phyloP scores from a whole-genome alignment of 2,888 invertebrate genomes.

The Germaria angustata region DNA sequence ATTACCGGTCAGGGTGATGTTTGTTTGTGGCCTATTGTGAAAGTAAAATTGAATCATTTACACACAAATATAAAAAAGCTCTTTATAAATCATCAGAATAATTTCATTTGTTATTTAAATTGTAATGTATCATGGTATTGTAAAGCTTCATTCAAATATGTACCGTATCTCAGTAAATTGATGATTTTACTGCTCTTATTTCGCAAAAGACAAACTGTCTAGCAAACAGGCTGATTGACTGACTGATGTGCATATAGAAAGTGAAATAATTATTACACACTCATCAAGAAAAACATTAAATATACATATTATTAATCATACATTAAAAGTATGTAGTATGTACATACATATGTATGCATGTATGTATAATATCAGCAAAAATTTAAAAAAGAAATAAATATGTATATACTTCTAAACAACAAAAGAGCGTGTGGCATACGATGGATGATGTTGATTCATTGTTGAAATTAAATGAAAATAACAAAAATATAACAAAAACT shows the following conservation, averaged over 20 bases:
- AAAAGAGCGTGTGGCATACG: constrained; percentile 51
- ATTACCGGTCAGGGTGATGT: no score
- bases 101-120: not conserved
- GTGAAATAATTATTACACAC: constrained; percentile 57
- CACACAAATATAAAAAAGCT: no score
- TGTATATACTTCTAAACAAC: constrained; percentile 49
- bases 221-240: constrained; percentile 8
- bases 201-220: constrained; percentile 30
- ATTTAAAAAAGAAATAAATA: constrained; percentile 9
- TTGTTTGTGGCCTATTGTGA: no score
- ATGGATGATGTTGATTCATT: constrained; percentile 49
- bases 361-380: constrained; percentile 10
- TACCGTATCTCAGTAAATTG: constrained; percentile 45
- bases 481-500: constrained; percentile 38
- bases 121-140: not conserved
- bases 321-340: no score
- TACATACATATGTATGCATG: not conserved
- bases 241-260: constrained; percentile 41
- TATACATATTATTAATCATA: constrained; percentile 13
- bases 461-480: constrained; percentile 28
- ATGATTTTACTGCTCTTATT: constrained; percentile 28
- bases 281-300: constrained; percentile 24
- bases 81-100: not conserved
- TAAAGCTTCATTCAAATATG: constrained; percentile 9
- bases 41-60: no score